Evolutionary conservation across 2,113 vertebrate genomes (phyloP), one percentile per base, ranked within the genome.

Genomic region (Cygnus atratus): DNA sequence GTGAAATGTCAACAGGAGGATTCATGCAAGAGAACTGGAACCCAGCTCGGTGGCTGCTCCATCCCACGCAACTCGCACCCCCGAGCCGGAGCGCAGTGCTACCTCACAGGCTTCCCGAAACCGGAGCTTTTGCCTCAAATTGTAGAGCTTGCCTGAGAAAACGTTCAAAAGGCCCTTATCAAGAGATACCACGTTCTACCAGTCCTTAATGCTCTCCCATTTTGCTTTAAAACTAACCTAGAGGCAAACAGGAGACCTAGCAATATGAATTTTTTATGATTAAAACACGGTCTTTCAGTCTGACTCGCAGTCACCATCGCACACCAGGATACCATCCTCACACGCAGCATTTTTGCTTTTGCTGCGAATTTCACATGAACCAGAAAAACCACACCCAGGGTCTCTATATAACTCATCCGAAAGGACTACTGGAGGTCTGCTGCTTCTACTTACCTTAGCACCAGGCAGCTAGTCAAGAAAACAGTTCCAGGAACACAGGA

Each of bases 201-300:
- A 76, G 44, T 71, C 59, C 76, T 35, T 35, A 43, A n/a, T 35
- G 26, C 6, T 92, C 17, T 83, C 46, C 19, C 28, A 13, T 61
- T 85, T 66, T 88, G 76, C 70, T 58, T 84, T 44, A 66, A 75
- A 75, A 83, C 41, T 63, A 75, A 75, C 14, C 33, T 71, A 1
- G 4, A 78, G 54, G 73, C 70, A 94, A 84, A 87, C 16, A 55
- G 29, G 66, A 10, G 39, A 57, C 8, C 72, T 67, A 54, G 17
- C 10, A 33, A 77, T 57, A 33, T 13, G n/a, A 48, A 16, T 39
- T 54, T 61, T 92, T 70, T 28, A 57, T 59, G 8, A 79, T 44
- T 74, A 66, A 92, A 95, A 95, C 29, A 9, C 1, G 5, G 41
- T 37, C 72, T 95, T 94, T 93, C 67, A 61, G 43, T 88, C 67